Base-by-base conservation (phyloP, 2,113 vertebrate species). In the Gobiocypris rarus region DNA sequence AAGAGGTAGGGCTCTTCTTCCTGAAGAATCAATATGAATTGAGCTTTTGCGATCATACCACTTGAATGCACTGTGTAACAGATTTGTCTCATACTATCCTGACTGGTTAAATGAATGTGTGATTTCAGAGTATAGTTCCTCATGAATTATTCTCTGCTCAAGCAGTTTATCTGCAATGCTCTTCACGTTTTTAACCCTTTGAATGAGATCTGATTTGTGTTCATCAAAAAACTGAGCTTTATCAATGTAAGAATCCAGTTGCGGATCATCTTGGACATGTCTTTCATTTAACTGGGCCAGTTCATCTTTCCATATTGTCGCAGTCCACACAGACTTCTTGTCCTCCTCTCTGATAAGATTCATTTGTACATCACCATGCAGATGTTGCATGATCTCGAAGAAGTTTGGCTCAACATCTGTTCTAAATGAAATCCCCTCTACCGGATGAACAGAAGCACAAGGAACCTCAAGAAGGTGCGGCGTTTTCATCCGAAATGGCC, bases 141-240 rank as follows among this genome's bases (percentile, higher is more conserved):
- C 14, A 17, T 52, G 24, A 75, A 75, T 75, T 28, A 75, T 50
- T 19, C 26, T 26, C 24, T 52, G 71, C 45, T 75, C 45, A 31
- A 0, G 3, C 71, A 75, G 71, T 50, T 75, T 17, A 75, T 75
- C 71, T 31, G 71, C 71, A 52, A 52, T 52, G 14, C 45, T 75
- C 71, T 75, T 75, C 45, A 75, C 71, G 9, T 17, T 28, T 75
- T 48, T 75, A 28, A 75, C 71, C 8, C 71, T 50, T 17, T 75
- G 2, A 75, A 75, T 52, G 14, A 75, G 24, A 9, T 7, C 24
- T 1, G 7, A 52, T 26, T 11, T 28, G 24, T 75, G 24, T 9
- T 75, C 14, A 26, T 50, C 24, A 75, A 75, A 26, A 17, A 74
- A 74, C 0, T 10, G 1, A 28, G 0, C 14, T 17, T 28, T 28